These are phyloP conservation scores for Sisyra nigra DNA, from an alignment of 2,888 invertebrate species.

Conservation along the genomic window DNA sequence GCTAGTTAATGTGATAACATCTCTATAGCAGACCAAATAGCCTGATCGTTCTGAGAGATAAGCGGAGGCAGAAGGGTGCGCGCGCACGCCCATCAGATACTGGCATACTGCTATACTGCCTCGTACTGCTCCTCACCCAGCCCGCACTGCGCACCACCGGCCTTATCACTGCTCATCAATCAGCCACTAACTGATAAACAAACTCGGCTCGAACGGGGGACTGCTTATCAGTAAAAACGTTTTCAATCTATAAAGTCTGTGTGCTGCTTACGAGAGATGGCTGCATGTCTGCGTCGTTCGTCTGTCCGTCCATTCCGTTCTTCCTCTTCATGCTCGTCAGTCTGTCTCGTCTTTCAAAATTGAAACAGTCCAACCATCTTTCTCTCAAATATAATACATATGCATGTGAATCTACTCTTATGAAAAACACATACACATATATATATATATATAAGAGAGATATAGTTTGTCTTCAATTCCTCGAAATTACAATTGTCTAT, in stretches of 20 bases:
- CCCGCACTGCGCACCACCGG: conserved; percentile 21
- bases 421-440: too few relatives aligned
- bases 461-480: too few relatives aligned
- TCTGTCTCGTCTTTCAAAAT: too few relatives aligned
- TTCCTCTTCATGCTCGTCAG: too few relatives aligned
- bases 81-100: conserved; percentile 22
- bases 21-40: conserved; percentile 30
- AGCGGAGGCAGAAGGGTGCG: conserved; percentile 18
- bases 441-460: too few relatives aligned
- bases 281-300: too few relatives aligned
- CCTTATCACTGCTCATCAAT: conserved; percentile 30
- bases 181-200: conserved; percentile 29
- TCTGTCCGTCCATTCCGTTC: too few relatives aligned
- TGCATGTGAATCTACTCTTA: too few relatives aligned
- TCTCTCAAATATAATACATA: too few relatives aligned
- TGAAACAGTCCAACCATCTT: too few relatives aligned
- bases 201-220: conserved; percentile 26
- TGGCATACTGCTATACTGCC: conserved; percentile 23
- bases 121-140: conserved; percentile 15
- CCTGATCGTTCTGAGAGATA: conserved; percentile 26
- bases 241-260: conserved; percentile 30
- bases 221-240: conserved; percentile 36
- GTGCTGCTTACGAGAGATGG: too few relatives aligned
- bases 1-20: conserved; percentile 40
- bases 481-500: too few relatives aligned